phyloP scores from a whole-genome alignment of 2,797 vertebrate species.

The Acipenser oxyrinchus region DNA sequence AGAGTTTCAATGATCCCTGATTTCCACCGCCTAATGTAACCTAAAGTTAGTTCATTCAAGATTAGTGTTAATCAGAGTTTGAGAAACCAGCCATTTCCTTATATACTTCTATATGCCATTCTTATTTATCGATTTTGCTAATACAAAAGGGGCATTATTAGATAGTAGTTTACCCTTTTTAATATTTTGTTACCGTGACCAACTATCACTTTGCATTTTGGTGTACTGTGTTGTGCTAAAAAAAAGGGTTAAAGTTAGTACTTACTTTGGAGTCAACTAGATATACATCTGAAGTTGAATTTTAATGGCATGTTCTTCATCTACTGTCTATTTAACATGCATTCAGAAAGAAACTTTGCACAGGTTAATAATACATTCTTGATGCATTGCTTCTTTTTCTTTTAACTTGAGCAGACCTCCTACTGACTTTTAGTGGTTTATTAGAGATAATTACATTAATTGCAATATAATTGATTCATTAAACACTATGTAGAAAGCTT shows the following conservation, averaged over 20 bases:
- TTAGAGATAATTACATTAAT: conserved; percentile 81
- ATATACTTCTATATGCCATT: too few relatives aligned
- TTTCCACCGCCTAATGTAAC: too few relatives aligned
- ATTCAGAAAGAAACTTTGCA: conserved; percentile 66
- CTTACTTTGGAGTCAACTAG: background rate
- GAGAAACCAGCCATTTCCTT: too few relatives aligned
- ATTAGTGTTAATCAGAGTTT: too few relatives aligned
- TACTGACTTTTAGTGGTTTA: conserved; percentile 78
- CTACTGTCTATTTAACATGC: conserved; percentile 65
- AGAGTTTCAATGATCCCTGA: too few relatives aligned
- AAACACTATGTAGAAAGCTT: conserved; percentile 74
- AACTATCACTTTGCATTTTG: too few relatives aligned
- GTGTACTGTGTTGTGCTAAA: background rate
- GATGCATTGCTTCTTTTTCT: conserved; percentile 62
- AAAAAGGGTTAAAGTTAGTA: background rate
- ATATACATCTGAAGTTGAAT: conserved; percentile 42
- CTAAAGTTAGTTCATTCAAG: too few relatives aligned
- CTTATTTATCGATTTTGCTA: too few relatives aligned
- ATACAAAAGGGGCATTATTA: too few relatives aligned
- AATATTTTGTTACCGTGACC: too few relatives aligned
- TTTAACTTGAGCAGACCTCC: conserved; percentile 74
- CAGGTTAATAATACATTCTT: conserved; percentile 77
- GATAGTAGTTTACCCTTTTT: too few relatives aligned
- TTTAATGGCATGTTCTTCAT: conserved; percentile 66
- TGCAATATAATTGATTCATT: conserved; percentile 78